Evolutionary conservation across 1,140 invertebrate genomes (phyloP).

Genomic region (Heliconius himera): DNA sequence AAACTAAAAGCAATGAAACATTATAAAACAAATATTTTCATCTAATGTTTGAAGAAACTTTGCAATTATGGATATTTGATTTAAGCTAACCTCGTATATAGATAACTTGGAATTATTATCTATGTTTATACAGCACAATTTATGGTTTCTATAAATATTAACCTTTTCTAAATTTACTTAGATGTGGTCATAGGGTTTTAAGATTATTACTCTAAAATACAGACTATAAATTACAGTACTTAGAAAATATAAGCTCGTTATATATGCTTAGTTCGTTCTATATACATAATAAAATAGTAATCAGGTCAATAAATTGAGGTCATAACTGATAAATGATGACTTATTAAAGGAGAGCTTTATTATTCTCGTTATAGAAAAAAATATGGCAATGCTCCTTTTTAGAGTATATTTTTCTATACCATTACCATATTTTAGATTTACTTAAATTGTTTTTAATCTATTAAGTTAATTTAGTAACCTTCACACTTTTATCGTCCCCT

Average conservation of each 20-base stretch:
- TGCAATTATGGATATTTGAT: slow-evolving; percentile 15
- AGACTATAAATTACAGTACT: background rate
- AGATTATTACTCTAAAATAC: background rate
- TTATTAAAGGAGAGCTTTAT: too few relatives aligned
- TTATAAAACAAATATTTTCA: slow-evolving; percentile 21
- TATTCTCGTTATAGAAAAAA: too few relatives aligned
- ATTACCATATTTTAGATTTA: too few relatives aligned
- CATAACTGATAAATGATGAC: too few relatives aligned
- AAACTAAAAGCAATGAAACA: background rate
- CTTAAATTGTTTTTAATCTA: too few relatives aligned
- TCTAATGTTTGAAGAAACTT: slow-evolving; percentile 12
- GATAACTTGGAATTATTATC: slow-evolving; percentile 28
- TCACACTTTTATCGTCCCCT: too few relatives aligned
- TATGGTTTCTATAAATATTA: slow-evolving; percentile 24
- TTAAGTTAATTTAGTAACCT: too few relatives aligned
- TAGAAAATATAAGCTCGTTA: background rate
- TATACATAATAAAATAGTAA: background rate
- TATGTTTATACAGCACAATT: slow-evolving; percentile 23
- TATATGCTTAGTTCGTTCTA: background rate
- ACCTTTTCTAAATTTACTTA: background rate
- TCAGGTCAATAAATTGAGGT: too few relatives aligned
- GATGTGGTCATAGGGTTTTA: slow-evolving; percentile 1
- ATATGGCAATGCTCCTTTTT: too few relatives aligned
- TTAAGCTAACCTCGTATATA: slow-evolving; percentile 2
- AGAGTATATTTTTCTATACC: too few relatives aligned